Evolutionary conservation across 2,113 vertebrate genomes (phyloP), one percentile per base, ranked within the genome.

Genomic region (Antechinus flavipes): DNA sequence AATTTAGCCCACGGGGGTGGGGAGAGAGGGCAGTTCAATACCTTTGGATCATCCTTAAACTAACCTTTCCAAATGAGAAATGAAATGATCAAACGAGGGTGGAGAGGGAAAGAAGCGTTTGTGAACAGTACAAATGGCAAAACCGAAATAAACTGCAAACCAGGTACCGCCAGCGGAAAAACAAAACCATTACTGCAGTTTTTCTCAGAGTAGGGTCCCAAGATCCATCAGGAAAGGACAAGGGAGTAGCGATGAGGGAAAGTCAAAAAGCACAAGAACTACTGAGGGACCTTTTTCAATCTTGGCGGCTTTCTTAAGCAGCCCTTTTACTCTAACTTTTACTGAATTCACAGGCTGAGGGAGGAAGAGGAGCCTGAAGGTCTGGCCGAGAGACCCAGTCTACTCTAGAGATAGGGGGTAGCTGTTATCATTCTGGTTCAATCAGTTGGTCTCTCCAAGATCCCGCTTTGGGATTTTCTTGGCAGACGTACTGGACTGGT

Each of bases 341-440:
- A n/a, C 61, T 35, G 35, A 76, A 58, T 94, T 94, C 95, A 93
- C 94, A 93, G 23, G 1, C 50, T 42, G 47, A 19, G 26, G 19
- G 24, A 56, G 84, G 84, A 61, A 93, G 26, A 96, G 96, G 94
- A 46, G 47, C 56, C 84, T n/a, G 2, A 30, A 61, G 58, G 27
- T 11, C 30, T 30, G 58, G 27, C 56, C 27, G 26, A 58, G 55
- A 68, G 58, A 56, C 55, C 55, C 25, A 56, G 50, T 52, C 27
- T 30, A 12, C 61, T 68, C 61, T 16, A n/a, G n/a, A n/a, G 35
- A 6, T 19, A n/a, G 27, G 35, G 0, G 16, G 68, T 42, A 19
- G 68, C 68, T 8, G 47, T 24, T 7, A 1, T 68, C 35, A 26
- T 54, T 54, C 50, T 52, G 50, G 58, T 61, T 58, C 2, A 10